These are phyloP conservation scores for Ophraella communa DNA, from an alignment of 2,888 invertebrate genomes.

Conservation along the genomic window DNA sequence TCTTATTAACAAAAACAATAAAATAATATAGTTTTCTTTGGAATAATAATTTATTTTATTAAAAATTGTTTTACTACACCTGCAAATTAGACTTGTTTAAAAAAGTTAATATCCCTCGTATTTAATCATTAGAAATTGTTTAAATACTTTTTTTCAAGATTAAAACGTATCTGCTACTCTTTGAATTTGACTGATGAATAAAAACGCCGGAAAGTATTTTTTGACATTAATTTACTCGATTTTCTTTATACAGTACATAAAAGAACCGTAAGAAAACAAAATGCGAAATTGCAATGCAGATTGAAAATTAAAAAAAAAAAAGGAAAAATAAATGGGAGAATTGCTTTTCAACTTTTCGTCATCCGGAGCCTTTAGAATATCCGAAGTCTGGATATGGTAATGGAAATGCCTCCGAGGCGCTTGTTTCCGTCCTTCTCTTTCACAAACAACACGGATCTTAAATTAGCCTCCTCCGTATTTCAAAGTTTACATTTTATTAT, in stretches of 20 bases:
- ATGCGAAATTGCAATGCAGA: constrained; percentile 35
- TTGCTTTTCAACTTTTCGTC: constrained; percentile 34
- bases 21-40: too few species aligned
- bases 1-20: too few species aligned
- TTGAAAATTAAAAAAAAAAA: constrained; percentile 35
- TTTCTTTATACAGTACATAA: constrained; percentile 19
- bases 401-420: constrained; percentile 67
- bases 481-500: constrained; percentile 51
- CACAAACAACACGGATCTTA: constrained; percentile 53
- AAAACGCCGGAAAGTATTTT: background rate
- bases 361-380: constrained; percentile 27
- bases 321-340: constrained; percentile 32
- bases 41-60: too few species aligned
- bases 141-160: too few species aligned
- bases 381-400: constrained; percentile 58
- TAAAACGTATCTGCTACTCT: too few species aligned
- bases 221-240: constrained; percentile 16
- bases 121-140: too few species aligned
- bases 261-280: constrained; percentile 32
- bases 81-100: too few species aligned
- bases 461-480: constrained; percentile 54
- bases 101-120: too few species aligned
- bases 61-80: too few species aligned
- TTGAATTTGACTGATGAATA: too few species aligned
- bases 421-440: constrained; percentile 60